These are phyloP conservation scores for Acromyrmex heyeri DNA, from an alignment of 1,140 invertebrate genomes.

Conservation along the genomic window DNA sequence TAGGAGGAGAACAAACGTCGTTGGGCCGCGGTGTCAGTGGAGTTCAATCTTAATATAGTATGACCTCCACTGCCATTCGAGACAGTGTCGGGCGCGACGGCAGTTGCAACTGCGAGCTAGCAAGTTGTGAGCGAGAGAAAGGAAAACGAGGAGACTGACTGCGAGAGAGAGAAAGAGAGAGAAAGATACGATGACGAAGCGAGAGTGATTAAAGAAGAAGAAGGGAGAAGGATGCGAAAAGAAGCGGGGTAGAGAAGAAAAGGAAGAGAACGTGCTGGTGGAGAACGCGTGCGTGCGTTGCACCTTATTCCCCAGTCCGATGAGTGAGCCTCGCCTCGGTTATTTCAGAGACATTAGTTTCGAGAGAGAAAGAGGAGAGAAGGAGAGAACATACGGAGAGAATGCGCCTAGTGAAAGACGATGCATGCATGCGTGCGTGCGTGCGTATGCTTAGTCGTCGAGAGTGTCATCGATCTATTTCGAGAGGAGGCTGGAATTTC, in stretches of 20 bases:
- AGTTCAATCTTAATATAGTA: slow-evolving; percentile 88
- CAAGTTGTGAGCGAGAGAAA: slow-evolving; percentile 47
- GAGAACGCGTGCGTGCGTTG: slow-evolving; percentile 81
- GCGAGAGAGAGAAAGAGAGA: slow-evolving; percentile 48
- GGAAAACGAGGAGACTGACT: slow-evolving; percentile 28
- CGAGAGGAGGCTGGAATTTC: slow-evolving; percentile 84
- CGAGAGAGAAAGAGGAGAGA: slow-evolving; percentile 53
- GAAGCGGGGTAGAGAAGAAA: slow-evolving; percentile 12
- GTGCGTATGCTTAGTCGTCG: slow-evolving; percentile 76
- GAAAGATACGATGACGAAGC: slow-evolving; percentile 38
- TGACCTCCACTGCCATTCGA: slow-evolving; percentile 85
- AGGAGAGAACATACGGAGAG: slow-evolving; percentile 32
- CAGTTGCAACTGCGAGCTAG: slow-evolving; percentile 64
- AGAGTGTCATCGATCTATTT: slow-evolving; percentile 86
- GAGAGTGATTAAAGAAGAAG: slow-evolving; percentile 64
- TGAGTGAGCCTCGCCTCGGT: slow-evolving; percentile 78
- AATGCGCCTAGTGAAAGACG: slow-evolving; percentile 55
- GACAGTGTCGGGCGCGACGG: slow-evolving; percentile 77
- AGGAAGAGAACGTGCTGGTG: slow-evolving; percentile 42
- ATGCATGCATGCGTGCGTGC: slow-evolving; percentile 28
- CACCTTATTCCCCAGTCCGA: slow-evolving; percentile 82
- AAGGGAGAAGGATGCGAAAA: slow-evolving; percentile 51
- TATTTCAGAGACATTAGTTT: slow-evolving; percentile 84
- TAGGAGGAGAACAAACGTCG: slow-evolving; percentile 75
- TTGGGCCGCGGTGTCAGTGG: slow-evolving; percentile 84